Conservation (phyloP, 2,797 vertebrate genomes). For the Psittacula echo region DNA sequence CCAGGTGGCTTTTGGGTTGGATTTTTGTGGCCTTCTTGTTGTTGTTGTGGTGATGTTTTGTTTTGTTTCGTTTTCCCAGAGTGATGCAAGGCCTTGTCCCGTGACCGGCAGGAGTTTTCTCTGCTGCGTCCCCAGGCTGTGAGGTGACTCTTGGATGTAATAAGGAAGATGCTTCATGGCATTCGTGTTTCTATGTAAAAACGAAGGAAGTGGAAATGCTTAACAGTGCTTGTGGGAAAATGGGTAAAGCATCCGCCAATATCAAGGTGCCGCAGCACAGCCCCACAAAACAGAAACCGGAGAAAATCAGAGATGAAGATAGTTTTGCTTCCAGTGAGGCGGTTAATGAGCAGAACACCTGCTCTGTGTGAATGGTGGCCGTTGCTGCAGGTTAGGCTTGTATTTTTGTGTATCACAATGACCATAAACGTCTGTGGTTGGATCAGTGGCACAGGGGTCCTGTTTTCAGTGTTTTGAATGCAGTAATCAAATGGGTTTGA, state of each 20-base stretch:
- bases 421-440: constrained; percentile 24
- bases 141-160: background rate
- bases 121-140: background rate
- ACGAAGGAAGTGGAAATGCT: background rate
- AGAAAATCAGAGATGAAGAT: constrained; percentile 27
- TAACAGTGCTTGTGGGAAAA: background rate
- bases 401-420: constrained; percentile 18
- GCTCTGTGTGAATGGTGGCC: constrained; percentile 21
- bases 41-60: background rate
- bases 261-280: background rate
- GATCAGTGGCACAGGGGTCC: background rate
- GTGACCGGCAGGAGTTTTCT: background rate
- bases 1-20: background rate
- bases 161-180: background rate
- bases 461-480: constrained; percentile 27
- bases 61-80: background rate
- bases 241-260: background rate
- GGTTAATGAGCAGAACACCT: constrained; percentile 43
- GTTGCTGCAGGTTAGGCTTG: constrained; percentile 49
- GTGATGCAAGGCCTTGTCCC: background rate
- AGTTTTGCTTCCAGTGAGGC: constrained; percentile 25
- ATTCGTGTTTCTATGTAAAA: background rate
- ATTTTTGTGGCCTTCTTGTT: background rate
- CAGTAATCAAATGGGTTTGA: background rate
- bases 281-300: constrained; percentile 1